Evolutionary conservation across 2,797 vertebrate genomes (phyloP).

Genomic region (Dallia pectoralis): DNA sequence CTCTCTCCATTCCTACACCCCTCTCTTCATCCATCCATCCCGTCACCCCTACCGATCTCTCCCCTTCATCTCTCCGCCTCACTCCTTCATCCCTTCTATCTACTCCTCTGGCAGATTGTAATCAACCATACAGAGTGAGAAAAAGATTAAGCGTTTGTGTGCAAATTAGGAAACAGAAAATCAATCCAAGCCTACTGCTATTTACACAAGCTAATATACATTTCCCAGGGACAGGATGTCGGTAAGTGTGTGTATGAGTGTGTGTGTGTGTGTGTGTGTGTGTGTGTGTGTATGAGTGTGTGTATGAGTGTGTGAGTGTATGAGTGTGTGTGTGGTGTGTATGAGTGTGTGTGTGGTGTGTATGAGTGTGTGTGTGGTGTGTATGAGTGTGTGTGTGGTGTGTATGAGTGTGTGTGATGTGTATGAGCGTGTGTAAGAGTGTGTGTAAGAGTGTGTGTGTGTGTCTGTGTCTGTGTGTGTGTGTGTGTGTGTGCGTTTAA

Average conservation of each 20-base stretch:
- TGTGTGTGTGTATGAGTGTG: background rate
- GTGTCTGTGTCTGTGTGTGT: background rate
- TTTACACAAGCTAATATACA: slow-evolving; percentile 41
- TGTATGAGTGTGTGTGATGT: slow-evolving; percentile 1
- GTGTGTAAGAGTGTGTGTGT: slow-evolving; percentile 9
- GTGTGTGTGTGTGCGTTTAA: slow-evolving; percentile 5
- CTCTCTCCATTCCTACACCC: too few relatives aligned
- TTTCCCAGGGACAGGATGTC: slow-evolving; percentile 21
- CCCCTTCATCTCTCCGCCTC: background rate
- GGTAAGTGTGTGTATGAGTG: background rate
- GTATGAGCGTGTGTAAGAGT: too few relatives aligned
- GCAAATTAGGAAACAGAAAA: slow-evolving; percentile 35
- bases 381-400: slow-evolving; percentile 9
- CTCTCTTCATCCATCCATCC: too few relatives aligned
- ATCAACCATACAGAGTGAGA: background rate
- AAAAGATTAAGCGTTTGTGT: slow-evolving; percentile 9
- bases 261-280: slow-evolving; percentile 10
- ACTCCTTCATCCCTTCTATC: too few relatives aligned
- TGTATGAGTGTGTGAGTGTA: background rate
- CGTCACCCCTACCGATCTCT: too few relatives aligned
- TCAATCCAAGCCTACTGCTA: slow-evolving; percentile 34
- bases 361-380: slow-evolving; percentile 1
- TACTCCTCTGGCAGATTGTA: background rate
- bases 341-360: slow-evolving; percentile 10
- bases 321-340: background rate